Conservation (phyloP, 2,888 invertebrate species). For the Steinernema scapterisci region DNA sequence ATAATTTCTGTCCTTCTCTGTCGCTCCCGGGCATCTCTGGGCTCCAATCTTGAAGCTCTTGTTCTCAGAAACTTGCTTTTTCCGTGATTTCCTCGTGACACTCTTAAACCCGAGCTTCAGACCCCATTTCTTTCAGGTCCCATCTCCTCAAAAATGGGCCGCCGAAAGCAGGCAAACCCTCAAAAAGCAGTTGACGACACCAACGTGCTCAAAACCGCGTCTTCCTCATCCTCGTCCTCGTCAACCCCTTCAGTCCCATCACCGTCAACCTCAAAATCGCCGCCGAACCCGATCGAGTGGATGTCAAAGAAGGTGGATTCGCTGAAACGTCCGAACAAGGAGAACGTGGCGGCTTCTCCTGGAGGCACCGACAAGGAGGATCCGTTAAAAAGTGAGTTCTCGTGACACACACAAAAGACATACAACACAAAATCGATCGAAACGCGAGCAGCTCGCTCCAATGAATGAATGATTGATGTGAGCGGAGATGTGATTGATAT, state of each 20-base stretch:
- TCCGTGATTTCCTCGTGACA: background rate
- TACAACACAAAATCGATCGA: slow-evolving; percentile 9
- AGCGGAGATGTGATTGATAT: slow-evolving; percentile 33
- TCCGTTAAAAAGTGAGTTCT: slow-evolving; percentile 29
- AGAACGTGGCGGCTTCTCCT: background rate
- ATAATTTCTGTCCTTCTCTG: too few species aligned
- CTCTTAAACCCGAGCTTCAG: background rate
- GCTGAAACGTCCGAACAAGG: slow-evolving; percentile 12
- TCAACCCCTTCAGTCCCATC: background rate
- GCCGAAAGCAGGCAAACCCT: slow-evolving; percentile 22
- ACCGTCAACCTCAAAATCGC: slow-evolving; percentile 11
- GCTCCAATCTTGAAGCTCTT: too few species aligned
- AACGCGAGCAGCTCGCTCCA: slow-evolving; percentile 24
- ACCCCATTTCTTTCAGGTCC: background rate
- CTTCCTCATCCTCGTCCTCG: background rate
- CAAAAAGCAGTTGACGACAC: slow-evolving; percentile 8
- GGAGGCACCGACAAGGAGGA: background rate
- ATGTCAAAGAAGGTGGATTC: slow-evolving; percentile 1
- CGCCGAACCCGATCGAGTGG: slow-evolving; percentile 18
- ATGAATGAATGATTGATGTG: slow-evolving; percentile 31
- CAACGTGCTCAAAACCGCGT: slow-evolving; percentile 13
- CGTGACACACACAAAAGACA: background rate
- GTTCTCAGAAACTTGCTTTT: too few species aligned
- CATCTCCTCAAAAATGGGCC: background rate
- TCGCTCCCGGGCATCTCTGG: too few species aligned